Evolutionary conservation across 2,797 vertebrate species (phyloP), one percentile per base, ranked within the genome.

Genomic region (Tenualosa ilisha): DNA sequence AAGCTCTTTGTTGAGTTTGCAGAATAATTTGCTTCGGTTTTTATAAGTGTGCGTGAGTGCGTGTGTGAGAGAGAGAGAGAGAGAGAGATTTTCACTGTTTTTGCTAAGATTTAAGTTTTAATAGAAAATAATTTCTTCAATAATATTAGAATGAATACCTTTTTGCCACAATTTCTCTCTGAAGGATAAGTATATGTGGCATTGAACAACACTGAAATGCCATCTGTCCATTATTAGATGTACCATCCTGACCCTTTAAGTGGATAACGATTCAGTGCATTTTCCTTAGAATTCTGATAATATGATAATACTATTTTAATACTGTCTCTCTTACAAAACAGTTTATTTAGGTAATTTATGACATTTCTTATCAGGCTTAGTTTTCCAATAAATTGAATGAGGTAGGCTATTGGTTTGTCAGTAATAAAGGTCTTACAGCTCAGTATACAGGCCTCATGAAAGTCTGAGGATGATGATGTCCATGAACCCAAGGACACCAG

Each of bases 351-450:
- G 51, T 83, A 46, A 75, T 59, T 56, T 59, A 86, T 75, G 59
- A 43, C 54, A 72, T 72, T 12, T 31, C 40, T 40, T 72, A 72
- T 40, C 31, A 37, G 65, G 65, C 26, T 89, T 86, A 85, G 54
- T 87, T 83, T 46, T 79, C 40, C 84, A 86, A 83, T 90, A 86
- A 86, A 51, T 51, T 2, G 50, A 51, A 51, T 86, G 83, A 87
- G 83, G 81, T 84, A 51, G 50, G 11, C 11, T 51, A 86, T 86
- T 75, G 84, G 81, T 81, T 72, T 86, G 82, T 84, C 82, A 17
- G 31, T 31, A 20, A 20, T 75, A 20, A 75, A 75, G 68, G 68
- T 9, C 68, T 75, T 40, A 6, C 68, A 75, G 15, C 68, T 75
- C 37, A 40, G 17, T 31, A 75, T 20, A 20, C 68, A 75, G 1